Evolutionary conservation across 2,797 vertebrate genomes (phyloP), one percentile per base, ranked within the genome.

Genomic region (Galagoides demidoff): DNA sequence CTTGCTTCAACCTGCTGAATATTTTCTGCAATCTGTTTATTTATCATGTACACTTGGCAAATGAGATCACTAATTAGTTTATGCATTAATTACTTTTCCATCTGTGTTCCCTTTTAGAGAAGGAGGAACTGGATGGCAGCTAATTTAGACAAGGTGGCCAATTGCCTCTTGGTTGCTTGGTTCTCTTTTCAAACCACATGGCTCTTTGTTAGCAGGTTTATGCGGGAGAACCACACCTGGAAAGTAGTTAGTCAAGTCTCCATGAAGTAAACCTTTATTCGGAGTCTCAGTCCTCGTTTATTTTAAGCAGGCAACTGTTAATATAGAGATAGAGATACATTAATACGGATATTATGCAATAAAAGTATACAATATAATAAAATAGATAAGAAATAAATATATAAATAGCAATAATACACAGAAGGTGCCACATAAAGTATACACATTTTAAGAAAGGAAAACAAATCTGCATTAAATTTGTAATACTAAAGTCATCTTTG

Each of bases 51-150:
- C 88, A 96, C 88, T 89, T 97, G 71, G 87, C 74, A 98, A 98
- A 98, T 95, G 43, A 98, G 66, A 94, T 93, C 92, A 91, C 59
- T 98, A 98, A 98, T 98, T 97, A 98, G 96, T 98, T 98, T 97
- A 81, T 94, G 89, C 76, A 95, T 85, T 98, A 95, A 95, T 95
- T 98, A 92, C 68, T 98, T 98, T 98, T 98, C 97, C 96, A 97
- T 98, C 97, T 98, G 97, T 97, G 59, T 97, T 98, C 86, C 43
- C 76, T 92, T 88, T 96, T 96, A 96, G 73, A 92, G 16, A 79
- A 45, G 5, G 63, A 95, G 57, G 43, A 97, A 92, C n/a, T 79
- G 55, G 97, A 95, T 73, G 39, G 9, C 95, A 96, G 66, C 89
- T 97, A 96, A 97, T 97, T 97, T 97, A 92, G 95, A 93, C 29